Evolutionary conservation across 2,888 invertebrate species (phyloP), one percentile per base, ranked within the genome.

Genomic region (Sabatieria punctata): DNA sequence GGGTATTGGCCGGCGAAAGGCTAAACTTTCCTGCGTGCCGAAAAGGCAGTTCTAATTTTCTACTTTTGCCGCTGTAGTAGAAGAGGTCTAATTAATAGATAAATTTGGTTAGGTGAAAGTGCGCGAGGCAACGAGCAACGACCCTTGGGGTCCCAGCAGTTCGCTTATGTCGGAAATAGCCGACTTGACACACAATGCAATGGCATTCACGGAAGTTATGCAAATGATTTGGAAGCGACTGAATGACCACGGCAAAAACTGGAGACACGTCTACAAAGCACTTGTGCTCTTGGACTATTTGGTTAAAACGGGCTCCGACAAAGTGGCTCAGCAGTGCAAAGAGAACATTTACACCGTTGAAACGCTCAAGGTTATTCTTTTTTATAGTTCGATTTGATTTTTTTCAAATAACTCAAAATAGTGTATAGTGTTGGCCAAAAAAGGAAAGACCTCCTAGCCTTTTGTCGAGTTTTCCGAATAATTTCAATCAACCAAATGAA

Each of bases 181-280:
- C 65, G 97, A 97, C 72, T 75, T 97, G 62, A 97, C 97, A 3
- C 89, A 97, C 75, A 97, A 99, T 72, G 89, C 97, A 52, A 86
- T 97, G 66, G 95, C 95, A 44, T 97, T 95, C 73, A 88, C 91
- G 22, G 97, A 99, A 74, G 95, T 99, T 61, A 99, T 99, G 97
- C 91, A 91, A 72, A 91, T 99, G 89, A 79, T 97, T 48, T 97
- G 97, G 95, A 97, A 95, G 69, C 75, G 97, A 56, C 74, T 99
- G 44, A 97, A 97, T 72, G 97, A 99, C 73, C 93, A 95, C 72
- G 97, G 97, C 54, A 86, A 91, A 72, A 97, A 99, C 72, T 99
- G 97, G 97, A 75, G 95, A 53, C 95, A 99, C 70, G 97, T 99
- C 21, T 97, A 95, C 73, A 91, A 86, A 73, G 91, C 95, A 23